Base-by-base conservation (phyloP, 2,113 vertebrate species). In the Corythaeola cristata region DNA sequence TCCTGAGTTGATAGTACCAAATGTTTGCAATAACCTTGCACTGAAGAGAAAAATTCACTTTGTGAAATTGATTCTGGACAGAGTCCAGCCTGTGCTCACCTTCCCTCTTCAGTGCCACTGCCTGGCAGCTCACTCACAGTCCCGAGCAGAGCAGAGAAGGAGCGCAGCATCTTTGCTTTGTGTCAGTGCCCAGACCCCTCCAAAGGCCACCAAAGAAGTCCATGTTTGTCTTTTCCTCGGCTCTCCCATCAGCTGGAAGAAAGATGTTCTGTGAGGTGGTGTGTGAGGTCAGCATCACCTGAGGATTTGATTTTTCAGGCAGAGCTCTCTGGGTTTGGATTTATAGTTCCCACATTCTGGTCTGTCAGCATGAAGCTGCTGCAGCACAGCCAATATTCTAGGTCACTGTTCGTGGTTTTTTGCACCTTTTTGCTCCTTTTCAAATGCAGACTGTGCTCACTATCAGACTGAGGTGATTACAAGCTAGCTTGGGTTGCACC, bases 1-100 rank as follows among this genome's bases (percentile, higher is more conserved):
- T 96, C 93, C 81, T 41, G 73, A 85, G 86, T 16, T 94, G 92
- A 93, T 96, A 95, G 88, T 41, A 83, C 75, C 79, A 63, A 95
- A 93, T 90, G 92, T 81, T 59, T 87, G 44, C 69, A 86, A 89
- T 87, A 78, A 68, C 33, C 44, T 95, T 93, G 89, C 82, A 97
- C 23, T 21, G 2, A 39, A 93, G 64, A 30, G 89, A 93, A 87
- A 94, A 95, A 89, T 41, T 90, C 89, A 82, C 89, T 94, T 90
- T 91, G 67, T 88, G 79, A 85, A 95, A 96, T 62, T 90, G 78
- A 89, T 94, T 96, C 75, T 93, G 89, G 58, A 59, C 41, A 85
- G 45, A 71, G 37, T 74, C 85, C 88, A 95, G 35, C 20, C 23
- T 83, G 39, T 52, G 18, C 27, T 86, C 15, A 5, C 53, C 52